Base-by-base conservation (phyloP, 2,113 vertebrate genomes). In the Mobula hypostoma region DNA sequence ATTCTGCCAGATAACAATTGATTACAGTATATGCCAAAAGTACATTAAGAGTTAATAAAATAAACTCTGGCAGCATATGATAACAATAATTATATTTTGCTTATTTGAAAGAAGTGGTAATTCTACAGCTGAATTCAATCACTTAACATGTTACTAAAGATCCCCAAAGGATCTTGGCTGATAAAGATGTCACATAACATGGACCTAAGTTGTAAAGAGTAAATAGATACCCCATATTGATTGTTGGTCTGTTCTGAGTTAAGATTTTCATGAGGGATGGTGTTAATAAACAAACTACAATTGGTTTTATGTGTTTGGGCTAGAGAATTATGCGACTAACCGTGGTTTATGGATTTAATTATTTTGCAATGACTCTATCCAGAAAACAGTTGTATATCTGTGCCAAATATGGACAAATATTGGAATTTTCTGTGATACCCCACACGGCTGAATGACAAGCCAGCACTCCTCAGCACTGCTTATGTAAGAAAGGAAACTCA, bases 331-430 rank as follows among this genome's bases (percentile, higher is more conserved):
- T 17, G 66, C 68, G 7, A 72, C 40, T 32, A 93, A 68, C 68
- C 68, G 24, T 90, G 85, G 61, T 32, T 90, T 90, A 68, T 90
- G 85, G 14, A 32, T 90, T 63, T 90, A 66, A 90, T 90, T 90
- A 90, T 32, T 90, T 90, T 66, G 29, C 27, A 90, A 14, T 68
- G 85, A 90, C 61, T 63, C 29, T 29, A 8, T 17, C 61, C 63
- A 32, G 61, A 90, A 90, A 90, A 68, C 29, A 66, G 29, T 29
- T 77, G 29, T 0, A 1, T 32, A 29, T 32, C 0, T 19, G 32
- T 90, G 63, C 61, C 85, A 90, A 19, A 7, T 32, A 66, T 32
- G 61, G 85, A 32, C 61, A 68, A 70, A 88, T 61, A n/a, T n/a
- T 88, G 58, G 58, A 27, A 11, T 90, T 66, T 15, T 66, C 63